Conservation (phyloP, 2,888 invertebrate species). For the Druceiella hillmani region DNA sequence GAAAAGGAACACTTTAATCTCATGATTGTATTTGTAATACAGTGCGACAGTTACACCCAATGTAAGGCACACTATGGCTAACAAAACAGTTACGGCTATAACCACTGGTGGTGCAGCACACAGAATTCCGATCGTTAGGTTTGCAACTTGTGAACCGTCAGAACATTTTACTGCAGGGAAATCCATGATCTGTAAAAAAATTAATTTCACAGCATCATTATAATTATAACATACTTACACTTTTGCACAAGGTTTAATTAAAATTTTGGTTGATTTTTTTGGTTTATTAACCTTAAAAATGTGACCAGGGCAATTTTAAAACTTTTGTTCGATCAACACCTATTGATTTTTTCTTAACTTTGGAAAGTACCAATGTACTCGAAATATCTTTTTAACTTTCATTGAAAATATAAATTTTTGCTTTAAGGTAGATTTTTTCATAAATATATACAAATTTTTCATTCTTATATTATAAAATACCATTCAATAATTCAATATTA, state of each 20-base stretch:
- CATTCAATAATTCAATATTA: too few species aligned
- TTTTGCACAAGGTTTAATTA: not conserved
- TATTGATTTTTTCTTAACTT: too few species aligned
- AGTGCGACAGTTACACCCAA: slow-evolving; percentile 41
- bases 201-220: not conserved
- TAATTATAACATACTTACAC: not conserved
- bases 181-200: slow-evolving; percentile 25
- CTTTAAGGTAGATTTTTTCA: too few species aligned
- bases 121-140: slow-evolving; percentile 35
- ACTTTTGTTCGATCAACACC: too few species aligned
- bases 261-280: not conserved
- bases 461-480: too few species aligned
- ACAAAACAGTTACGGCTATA: slow-evolving; percentile 33
- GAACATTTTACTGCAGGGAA: slow-evolving; percentile 19
- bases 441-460: too few species aligned
- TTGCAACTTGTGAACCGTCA: slow-evolving; percentile 24
- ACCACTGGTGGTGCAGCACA: slow-evolving; percentile 36
- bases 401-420: too few species aligned
- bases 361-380: too few species aligned
- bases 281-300: too few species aligned
- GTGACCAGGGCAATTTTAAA: too few species aligned
- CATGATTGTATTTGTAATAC: slow-evolving; percentile 50
- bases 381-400: too few species aligned
- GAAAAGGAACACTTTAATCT: slow-evolving; percentile 64
- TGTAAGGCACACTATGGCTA: slow-evolving; percentile 42